Evolutionary conservation across 2,113 vertebrate genomes (phyloP), one percentile per base, ranked within the genome.

Genomic region (Bombycilla garrulus): DNA sequence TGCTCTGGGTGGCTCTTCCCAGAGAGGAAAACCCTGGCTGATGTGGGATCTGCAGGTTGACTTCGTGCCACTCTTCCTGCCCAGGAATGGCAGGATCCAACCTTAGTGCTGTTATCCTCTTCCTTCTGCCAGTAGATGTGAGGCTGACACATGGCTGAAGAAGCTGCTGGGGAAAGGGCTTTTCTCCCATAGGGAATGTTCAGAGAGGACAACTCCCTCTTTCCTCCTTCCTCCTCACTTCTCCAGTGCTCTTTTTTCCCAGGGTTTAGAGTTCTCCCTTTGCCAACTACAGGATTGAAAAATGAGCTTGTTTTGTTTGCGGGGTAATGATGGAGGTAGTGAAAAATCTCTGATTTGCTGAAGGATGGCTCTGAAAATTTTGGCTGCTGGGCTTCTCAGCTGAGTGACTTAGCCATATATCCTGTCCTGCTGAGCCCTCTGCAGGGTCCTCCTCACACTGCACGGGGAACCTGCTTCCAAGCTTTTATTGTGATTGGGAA

Each of bases 381-480:
- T 73, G 50, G 20, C 64, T 0, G 0, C 60, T 53, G 47, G 35
- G 35, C 69, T 74, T 53, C 33, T 69, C n/a, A 56, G 15, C 35
- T 5, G 74, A 81, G 31, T 50, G 60, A 60, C 56, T 86, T 56
- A 74, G 66, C 33, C 18, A 12, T 74, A 56, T 88, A 60, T 83
- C 50, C 44, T 86, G 50, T 88, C 56, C 64, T 94, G 12, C 82
- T 90, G 90, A 95, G 93, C 92, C 93, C 95, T 88, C 92, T 97
- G 85, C 94, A 96, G 88, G 88, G 71, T 83, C 60, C 48, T 26
- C 12, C 51, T 93, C 79, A 64, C 79, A 90, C 42, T 91, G 92
- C 92, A 64, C 0, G 1, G 38, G 26, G 22, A 24, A 58, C 33
- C 4, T 31, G 33, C 48, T 85, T 89, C 9, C 8, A 81, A 65